Conservation (phyloP, 2,113 vertebrate species). For the Barbus barbus region DNA sequence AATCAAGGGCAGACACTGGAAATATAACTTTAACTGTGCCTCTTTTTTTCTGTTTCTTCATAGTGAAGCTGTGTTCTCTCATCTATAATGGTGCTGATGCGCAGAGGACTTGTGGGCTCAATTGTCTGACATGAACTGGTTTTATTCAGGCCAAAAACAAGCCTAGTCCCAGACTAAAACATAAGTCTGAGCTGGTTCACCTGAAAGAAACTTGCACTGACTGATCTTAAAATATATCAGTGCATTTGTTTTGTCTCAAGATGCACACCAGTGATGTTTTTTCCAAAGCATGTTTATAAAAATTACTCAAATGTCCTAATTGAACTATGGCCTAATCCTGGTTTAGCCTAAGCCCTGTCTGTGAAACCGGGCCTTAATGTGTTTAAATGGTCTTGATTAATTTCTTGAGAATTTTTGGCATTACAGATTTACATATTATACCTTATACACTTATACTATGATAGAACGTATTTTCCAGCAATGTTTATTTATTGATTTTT, state of each 20-base stretch:
- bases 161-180: too few species aligned
- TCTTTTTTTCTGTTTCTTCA: conserved; percentile 66
- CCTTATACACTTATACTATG: not conserved
- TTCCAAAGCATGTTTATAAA: too few species aligned
- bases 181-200: too few species aligned
- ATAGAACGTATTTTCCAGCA: not conserved
- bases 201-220: too few species aligned
- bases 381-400: not conserved
- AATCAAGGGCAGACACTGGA: conserved; percentile 85
- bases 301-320: too few species aligned
- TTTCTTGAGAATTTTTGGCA: not conserved
- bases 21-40: conserved; percentile 70
- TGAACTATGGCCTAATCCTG: too few species aligned
- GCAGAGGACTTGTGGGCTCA: conserved; percentile 5
- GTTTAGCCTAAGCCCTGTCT: too few species aligned
- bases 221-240: too few species aligned
- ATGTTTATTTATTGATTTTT: not conserved
- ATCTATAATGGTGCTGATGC: conserved; percentile 58
- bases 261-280: too few species aligned
- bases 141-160: too few species aligned
- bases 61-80: conserved; percentile 27
- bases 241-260: too few species aligned
- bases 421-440: not conserved
- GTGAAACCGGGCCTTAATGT: too few species aligned
- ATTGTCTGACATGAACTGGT: conserved; percentile 66